These are phyloP conservation scores for Xiphorhynchus erythropygius DNA, from an alignment of 2,797 vertebrate genomes.

Conservation along the genomic window DNA sequence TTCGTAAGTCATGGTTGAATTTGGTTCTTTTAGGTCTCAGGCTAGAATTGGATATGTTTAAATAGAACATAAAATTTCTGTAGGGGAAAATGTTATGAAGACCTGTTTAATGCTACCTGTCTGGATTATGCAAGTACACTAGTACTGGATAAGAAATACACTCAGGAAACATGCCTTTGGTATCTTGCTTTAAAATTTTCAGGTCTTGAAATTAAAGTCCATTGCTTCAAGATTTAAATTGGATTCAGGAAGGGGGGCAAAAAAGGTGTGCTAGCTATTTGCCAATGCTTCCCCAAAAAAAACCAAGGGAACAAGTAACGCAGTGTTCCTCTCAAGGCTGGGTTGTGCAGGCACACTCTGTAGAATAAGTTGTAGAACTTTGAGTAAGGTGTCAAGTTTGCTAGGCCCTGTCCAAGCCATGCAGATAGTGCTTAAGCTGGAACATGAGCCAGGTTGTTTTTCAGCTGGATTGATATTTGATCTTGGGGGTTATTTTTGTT, in stretches of 20 bases:
- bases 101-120: background rate
- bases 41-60: background rate
- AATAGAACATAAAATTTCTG: background rate
- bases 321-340: background rate
- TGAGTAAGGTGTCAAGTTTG: fast-evolving
- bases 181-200: background rate
- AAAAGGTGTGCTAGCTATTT: background rate
- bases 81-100: background rate
- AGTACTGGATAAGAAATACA: background rate
- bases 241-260: background rate
- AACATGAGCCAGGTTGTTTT: background rate
- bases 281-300: background rate
- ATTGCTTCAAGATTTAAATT: background rate
- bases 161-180: background rate
- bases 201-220: background rate
- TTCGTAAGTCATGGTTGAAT: fast-evolving
- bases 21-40: background rate
- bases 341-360: fast-evolving
- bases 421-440: fast-evolving
- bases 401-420: background rate
- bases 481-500: too few relatives aligned
- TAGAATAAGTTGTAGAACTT: background rate
- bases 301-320: background rate
- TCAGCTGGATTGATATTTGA: background rate
- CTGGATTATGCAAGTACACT: background rate